These are phyloP conservation scores for Cyclophora punctaria DNA, from an alignment of 2,888 invertebrate genomes.

Conservation along the genomic window DNA sequence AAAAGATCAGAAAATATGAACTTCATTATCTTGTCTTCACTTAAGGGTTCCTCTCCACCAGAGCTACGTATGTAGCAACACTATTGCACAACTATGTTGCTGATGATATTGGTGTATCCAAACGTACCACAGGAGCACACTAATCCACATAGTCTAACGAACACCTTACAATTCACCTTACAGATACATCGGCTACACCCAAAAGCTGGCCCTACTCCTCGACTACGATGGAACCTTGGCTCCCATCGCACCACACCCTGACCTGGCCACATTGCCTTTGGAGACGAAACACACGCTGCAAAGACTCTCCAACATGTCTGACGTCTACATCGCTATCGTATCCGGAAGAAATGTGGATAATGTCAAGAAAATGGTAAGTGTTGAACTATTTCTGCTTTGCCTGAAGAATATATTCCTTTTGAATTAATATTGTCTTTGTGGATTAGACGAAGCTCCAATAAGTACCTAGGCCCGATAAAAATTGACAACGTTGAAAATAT, in stretches of 20 bases:
- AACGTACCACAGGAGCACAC: too few species aligned
- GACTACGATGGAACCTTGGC: slow-evolving; percentile 94
- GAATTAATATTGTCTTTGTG: too few species aligned
- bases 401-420: too few species aligned
- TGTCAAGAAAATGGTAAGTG: slow-evolving; percentile 87
- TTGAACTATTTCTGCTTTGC: background rate
- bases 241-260: slow-evolving; percentile 92
- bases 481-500: too few species aligned
- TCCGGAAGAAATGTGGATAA: slow-evolving; percentile 91
- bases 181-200: slow-evolving; percentile 89
- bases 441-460: too few species aligned
- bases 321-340: slow-evolving; percentile 90
- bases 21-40: too few species aligned
- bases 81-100: too few species aligned
- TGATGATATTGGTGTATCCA: too few species aligned
- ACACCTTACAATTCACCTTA: slow-evolving; percentile 7
- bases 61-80: too few species aligned
- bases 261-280: slow-evolving; percentile 87
- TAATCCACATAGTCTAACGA: background rate
- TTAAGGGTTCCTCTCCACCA: too few species aligned
- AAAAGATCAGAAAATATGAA: too few species aligned
- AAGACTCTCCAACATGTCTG: slow-evolving; percentile 87
- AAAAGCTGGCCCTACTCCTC: slow-evolving; percentile 87
- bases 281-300: slow-evolving; percentile 90
- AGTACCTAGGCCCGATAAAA: too few species aligned